A percentile compares a stretch with the other conserved stretches of the same genome.
These are phyloP conservation scores for Pararge aegeria DNA, from an alignment of 1,140 invertebrate species.

Conservation along the genomic window DNA sequence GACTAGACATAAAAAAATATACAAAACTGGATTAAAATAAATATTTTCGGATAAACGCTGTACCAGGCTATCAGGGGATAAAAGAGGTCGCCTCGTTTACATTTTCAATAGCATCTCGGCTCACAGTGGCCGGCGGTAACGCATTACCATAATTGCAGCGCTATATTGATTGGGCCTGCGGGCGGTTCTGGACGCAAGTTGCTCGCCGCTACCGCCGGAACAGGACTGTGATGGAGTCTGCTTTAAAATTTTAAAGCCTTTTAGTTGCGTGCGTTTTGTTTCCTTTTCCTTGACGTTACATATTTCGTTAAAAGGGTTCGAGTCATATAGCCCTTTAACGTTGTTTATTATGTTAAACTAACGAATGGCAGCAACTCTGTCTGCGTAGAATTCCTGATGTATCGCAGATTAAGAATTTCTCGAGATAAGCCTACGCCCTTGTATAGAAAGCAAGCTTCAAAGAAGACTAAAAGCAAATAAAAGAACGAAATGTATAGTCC, in stretches of 20 bases:
- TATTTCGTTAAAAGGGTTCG: constrained; percentile 1
- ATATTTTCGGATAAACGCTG: constrained; percentile 18
- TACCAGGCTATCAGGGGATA: constrained; percentile 53
- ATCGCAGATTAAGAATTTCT: no score
- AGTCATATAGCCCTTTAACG: no score
- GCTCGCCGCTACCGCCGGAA: constrained; percentile 40
- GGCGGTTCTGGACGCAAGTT: constrained; percentile 23
- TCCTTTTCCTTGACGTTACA: constrained; percentile 7
- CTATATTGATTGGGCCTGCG: constrained; percentile 71
- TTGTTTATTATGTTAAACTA: no score
- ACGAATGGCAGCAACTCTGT: no score
- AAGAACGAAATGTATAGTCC: no score
- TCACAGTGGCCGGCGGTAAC: constrained; percentile 56
- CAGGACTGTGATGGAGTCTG: constrained; percentile 32
- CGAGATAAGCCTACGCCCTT: no score
- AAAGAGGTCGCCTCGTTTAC: constrained; percentile 63
- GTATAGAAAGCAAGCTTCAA: no score
- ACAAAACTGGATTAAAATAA: constrained; percentile 3
- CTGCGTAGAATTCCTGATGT: no score
- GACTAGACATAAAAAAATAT: background rate
- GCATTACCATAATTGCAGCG: constrained; percentile 74
- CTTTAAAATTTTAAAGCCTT: constrained; percentile 7
- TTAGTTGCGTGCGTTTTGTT: background rate
- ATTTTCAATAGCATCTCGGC: constrained; percentile 70
- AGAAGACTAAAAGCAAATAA: no score